Conservation (phyloP, 2,888 invertebrate genomes). For the Boloria euphrosyne region DNA sequence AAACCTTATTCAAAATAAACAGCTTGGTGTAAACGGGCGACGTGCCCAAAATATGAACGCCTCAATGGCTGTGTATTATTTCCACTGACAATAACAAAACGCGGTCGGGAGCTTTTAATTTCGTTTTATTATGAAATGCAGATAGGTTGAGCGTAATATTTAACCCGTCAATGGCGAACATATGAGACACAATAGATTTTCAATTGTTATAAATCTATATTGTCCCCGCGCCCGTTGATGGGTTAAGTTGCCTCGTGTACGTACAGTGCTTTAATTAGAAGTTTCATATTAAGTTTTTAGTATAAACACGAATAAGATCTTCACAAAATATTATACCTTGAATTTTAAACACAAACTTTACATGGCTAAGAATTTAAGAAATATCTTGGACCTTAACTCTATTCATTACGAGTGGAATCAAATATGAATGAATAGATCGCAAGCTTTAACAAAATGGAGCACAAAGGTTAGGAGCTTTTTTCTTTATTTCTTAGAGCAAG, state of each 20-base stretch:
- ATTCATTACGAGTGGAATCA: constrained; percentile 29
- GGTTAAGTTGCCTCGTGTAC: constrained; percentile 11
- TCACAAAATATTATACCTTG: constrained; percentile 12
- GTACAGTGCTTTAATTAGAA: constrained; percentile 25
- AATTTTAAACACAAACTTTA: constrained; percentile 17
- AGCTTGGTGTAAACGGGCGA: constrained; percentile 71
- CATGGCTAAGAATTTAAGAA: constrained; percentile 13
- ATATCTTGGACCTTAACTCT: constrained; percentile 19
- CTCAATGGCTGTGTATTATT: constrained; percentile 65
- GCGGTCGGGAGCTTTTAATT: constrained; percentile 43
- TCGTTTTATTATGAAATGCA: constrained; percentile 36
- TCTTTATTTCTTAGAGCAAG: constrained; percentile 27
- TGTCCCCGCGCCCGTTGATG: no score
- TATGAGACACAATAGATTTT: no score
- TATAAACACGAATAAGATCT: constrained; percentile 12
- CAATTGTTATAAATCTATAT: no score
- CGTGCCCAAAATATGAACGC: constrained; percentile 71
- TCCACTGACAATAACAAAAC: constrained; percentile 62
- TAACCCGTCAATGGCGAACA: no score
- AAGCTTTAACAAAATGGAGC: constrained; percentile 20
- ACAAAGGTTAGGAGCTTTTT: constrained; percentile 30
- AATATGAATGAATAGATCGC: constrained; percentile 30
- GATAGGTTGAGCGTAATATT: constrained; percentile 21
- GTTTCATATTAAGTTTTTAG: constrained; percentile 13
- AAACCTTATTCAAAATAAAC: constrained; percentile 80